These are phyloP conservation scores for Pyrgilauda ruficollis DNA, from an alignment of 2,113 vertebrate genomes.

Conservation along the genomic window DNA sequence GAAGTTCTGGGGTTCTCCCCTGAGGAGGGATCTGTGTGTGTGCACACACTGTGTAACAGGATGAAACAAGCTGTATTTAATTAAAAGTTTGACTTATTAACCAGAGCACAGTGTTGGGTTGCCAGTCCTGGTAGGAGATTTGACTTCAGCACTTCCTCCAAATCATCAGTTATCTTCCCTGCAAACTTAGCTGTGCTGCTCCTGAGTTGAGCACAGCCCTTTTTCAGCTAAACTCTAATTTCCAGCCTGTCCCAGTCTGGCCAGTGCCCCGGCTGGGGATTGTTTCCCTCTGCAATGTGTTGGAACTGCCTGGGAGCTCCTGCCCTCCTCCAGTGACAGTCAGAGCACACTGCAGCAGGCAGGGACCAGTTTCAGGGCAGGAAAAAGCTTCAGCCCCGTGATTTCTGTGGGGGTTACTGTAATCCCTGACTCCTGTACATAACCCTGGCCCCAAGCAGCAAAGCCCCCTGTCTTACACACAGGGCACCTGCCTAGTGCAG, in stretches of 20 bases:
- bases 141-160: background rate
- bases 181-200: background rate
- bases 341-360: background rate
- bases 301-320: background rate
- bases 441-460: background rate
- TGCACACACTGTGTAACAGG: accelerated
- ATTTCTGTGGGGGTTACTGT: background rate
- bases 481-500: background rate
- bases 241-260: too few species aligned
- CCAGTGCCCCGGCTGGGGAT: background rate
- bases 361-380: background rate
- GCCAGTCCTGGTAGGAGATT: background rate
- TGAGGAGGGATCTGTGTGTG: background rate
- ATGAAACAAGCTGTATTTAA: background rate
- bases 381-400: background rate
- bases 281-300: background rate
- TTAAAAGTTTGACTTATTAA: background rate
- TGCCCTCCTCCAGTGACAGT: background rate
- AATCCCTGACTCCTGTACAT: background rate
- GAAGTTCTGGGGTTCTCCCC: background rate
- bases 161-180: accelerated
- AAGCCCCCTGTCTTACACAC: background rate
- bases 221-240: accelerated
- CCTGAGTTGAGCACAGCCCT: background rate
- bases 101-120: accelerated